Percentiles rank a stretch among this genome's conserved stretches.
Evolutionary conservation across 2,797 vertebrate species (phyloP).

Genomic region (Etheostoma perlongum): DNA sequence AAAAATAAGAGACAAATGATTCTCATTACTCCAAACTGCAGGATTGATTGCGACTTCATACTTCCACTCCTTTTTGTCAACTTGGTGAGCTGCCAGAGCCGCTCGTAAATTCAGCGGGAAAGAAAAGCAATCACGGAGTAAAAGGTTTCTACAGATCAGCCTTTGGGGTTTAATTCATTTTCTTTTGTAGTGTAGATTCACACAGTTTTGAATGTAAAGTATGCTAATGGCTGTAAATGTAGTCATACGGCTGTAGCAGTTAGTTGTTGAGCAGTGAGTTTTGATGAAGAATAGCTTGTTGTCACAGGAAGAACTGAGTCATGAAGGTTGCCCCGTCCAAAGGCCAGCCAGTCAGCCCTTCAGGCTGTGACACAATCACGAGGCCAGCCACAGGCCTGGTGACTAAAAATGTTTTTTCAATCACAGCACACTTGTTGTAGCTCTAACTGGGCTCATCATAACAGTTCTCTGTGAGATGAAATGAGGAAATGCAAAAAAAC

Average conservation of each 20-base stretch:
- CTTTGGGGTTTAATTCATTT: conserved; percentile 12
- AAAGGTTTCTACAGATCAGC: neutral
- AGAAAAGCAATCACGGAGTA: conserved; percentile 28
- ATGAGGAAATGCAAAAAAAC: conserved; percentile 49
- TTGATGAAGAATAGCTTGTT: conserved; percentile 41
- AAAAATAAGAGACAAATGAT: conserved; percentile 57
- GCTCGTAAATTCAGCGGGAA: conserved; percentile 43
- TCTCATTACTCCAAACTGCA: conserved; percentile 27
- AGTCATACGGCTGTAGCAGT: conserved; percentile 7
- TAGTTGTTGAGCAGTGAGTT: neutral
- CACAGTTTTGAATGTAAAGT: neutral
- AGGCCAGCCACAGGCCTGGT: conserved; percentile 14
- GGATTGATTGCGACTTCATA: conserved; percentile 47
- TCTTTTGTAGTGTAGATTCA: neutral
- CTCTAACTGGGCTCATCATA: neutral
- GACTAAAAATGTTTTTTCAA: conserved; percentile 42
- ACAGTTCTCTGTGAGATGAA: conserved; percentile 21
- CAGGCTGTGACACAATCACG: conserved; percentile 26
- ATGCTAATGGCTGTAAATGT: conserved; percentile 4
- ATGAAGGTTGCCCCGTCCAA: conserved; percentile 29
- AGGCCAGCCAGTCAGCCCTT: conserved; percentile 9
- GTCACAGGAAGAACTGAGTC: conserved; percentile 54
- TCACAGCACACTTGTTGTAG: conserved; percentile 16
- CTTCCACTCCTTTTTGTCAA: conserved; percentile 37
- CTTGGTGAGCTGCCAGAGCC: conserved; percentile 40